Evolutionary conservation across 2,888 invertebrate species (phyloP), one percentile per base, ranked within the genome.

Genomic region (Caenorhabditis uteleia): DNA sequence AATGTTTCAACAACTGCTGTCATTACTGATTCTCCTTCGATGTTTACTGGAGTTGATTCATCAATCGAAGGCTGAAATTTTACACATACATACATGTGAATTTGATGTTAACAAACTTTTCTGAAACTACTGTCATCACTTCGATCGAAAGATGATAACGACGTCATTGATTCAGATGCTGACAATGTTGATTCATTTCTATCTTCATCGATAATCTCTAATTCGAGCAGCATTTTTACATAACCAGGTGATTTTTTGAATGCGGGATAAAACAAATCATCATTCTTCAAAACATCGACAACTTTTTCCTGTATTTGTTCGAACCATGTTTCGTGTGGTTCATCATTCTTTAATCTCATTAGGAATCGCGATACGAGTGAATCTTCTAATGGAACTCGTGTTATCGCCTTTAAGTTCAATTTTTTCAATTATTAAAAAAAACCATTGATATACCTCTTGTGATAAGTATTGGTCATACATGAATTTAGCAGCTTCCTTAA

Each of bases 381-480:
- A 49, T 89, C 88, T 68, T 89, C 89, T 10, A 91, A 80, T 65
- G 87, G 86, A 6, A 90, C 85, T 74, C 87, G 87, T 12, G 88
- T 87, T 38, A 88, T 87, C 4, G 89, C 88, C 87, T n/a, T n/a
- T n/a, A n/a, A n/a, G n/a, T n/a, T n/a, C n/a, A n/a, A n/a, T n/a
- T n/a, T n/a, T n/a, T 88, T 77, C 44, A 61, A 38, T n/a, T n/a
- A n/a, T n/a, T n/a, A n/a, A 18, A 68, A 86, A 88, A 84, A n/a
- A n/a, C n/a, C n/a, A n/a, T n/a, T n/a, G n/a, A n/a, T n/a, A n/a
- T n/a, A n/a, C n/a, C n/a, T 89, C 89, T 70, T 90, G 90, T 27
- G 90, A 88, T 26, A 91, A 85, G 84, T 90, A 91, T 82, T 91
- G 90, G 61, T 90, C 89, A 82, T 89, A 89, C 70, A 91, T 90